Evolutionary conservation across 2,113 vertebrate genomes (phyloP), one percentile per base, ranked within the genome.

Genomic region (Eclectus roratus): DNA sequence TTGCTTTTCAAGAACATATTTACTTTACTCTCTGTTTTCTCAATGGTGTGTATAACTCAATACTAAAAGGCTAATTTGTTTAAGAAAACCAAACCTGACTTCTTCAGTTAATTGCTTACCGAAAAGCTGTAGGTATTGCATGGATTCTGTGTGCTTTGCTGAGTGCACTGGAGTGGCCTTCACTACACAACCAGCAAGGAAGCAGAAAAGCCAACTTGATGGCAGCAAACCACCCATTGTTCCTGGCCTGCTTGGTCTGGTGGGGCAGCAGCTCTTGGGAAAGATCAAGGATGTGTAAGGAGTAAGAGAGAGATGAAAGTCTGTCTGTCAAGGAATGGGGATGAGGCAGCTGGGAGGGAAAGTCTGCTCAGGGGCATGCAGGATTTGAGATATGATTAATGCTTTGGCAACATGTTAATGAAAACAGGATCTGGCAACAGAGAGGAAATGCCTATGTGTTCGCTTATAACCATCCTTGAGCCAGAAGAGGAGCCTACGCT

Each of bases 11-110:
- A 89, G 94, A 89, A 87, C 7, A 8, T 96, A 96, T 96, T 96
- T 96, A 94, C 95, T 94, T 93, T 97, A 88, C 86, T 96, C 90
- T 96, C 88, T 97, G 96, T 97, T 96, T 97, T 97, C 92, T 97
- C 91, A 94, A 93, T 83, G 95, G 92, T 96, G 89, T 96, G 94
- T 93, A 96, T 96, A 93, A 96, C 94, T 96, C 96, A 91, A 94
- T 95, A 66, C 70, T 96, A 93, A 97, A 95, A 92, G 95, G 94
- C 96, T 96, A 97, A 97, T 96, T 97, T 97, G 96, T 96, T 96
- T 96, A 94, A 96, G 94, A 96, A 97, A 97, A 95, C 96, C 86
- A 65, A 93, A 94, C 91, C 92, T 96, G 96, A 97, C 94, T 97
- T 95, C 92, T 95, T 70, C 89, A 95, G 91, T 96, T 97, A 96